Conservation (phyloP, 1,140 invertebrate species). For the Trichonephila clavipes region DNA sequence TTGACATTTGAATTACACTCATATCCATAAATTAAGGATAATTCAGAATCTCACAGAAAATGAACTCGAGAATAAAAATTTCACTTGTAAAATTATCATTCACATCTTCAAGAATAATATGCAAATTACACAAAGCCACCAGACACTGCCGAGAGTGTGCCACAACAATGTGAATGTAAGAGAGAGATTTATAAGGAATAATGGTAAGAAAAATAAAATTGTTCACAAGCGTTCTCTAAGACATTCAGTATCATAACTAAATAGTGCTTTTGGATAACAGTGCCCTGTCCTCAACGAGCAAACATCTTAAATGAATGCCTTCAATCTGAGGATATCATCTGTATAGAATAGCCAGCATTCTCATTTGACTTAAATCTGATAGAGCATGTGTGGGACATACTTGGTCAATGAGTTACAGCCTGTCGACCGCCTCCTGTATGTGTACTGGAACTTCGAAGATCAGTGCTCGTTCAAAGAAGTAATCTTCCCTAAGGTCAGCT, state of each 20-base stretch:
- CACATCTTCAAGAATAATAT: not conserved
- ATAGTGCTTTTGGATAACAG: not conserved
- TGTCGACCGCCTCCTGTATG: not conserved
- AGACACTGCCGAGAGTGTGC: not conserved
- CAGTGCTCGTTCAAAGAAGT: too few relatives aligned
- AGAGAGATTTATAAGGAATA: not conserved
- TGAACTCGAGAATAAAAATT: not conserved
- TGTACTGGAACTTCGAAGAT: too few relatives aligned
- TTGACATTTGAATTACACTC: too few relatives aligned
- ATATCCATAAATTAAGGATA: too few relatives aligned
- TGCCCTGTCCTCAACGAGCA: not conserved
- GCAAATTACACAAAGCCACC: not conserved
- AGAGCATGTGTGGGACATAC: not conserved
- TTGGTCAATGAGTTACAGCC: not conserved
- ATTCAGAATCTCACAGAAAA: too few relatives aligned
- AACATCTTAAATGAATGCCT: not conserved
- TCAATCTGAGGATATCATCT: not conserved
- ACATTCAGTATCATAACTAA: too few relatives aligned
- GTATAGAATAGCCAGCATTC: not conserved
- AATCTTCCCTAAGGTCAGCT: too few relatives aligned
- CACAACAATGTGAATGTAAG: not conserved
- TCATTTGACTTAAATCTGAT: not conserved
- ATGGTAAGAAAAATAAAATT: not conserved
- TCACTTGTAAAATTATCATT: not conserved
- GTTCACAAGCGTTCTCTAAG: not conserved